Percentiles rank a stretch among this genome's conserved stretches.
Evolutionary conservation across 2,797 vertebrate genomes (phyloP).

Genomic region (Lerista edwardsae): DNA sequence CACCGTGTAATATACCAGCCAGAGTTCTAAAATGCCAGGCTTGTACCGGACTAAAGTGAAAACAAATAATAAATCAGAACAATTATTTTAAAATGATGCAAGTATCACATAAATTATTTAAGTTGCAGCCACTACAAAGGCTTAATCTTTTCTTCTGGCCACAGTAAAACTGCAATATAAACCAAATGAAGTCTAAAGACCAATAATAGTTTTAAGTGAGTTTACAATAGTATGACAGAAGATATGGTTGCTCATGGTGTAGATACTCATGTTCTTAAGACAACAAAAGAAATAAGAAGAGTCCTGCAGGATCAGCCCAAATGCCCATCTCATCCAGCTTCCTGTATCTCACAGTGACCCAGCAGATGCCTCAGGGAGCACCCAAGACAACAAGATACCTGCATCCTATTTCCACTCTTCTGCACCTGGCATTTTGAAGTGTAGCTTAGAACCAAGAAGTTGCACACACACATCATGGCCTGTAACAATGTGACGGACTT

Average conservation of each 20-base stretch:
- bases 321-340: no score
- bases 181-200: background rate
- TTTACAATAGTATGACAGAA: background rate
- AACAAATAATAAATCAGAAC: conserved; percentile 39
- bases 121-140: background rate
- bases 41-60: conserved; percentile 31
- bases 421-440: no score
- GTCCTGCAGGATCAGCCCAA: no score
- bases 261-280: background rate
- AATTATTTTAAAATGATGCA: conserved; percentile 37
- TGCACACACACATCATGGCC: no score
- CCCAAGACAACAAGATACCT: no score
- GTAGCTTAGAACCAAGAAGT: no score
- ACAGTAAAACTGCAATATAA: background rate
- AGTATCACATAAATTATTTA: background rate
- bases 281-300: no score
- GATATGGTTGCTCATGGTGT: background rate
- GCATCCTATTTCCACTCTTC: no score
- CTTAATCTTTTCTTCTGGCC: background rate
- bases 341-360: no score
- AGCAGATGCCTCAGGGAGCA: no score
- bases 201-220: background rate
- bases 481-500: no score
- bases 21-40: background rate
- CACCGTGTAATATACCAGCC: no score